These are phyloP conservation scores for Knipowitschia caucasica DNA, from an alignment of 2,797 vertebrate species.

Conservation along the genomic window DNA sequence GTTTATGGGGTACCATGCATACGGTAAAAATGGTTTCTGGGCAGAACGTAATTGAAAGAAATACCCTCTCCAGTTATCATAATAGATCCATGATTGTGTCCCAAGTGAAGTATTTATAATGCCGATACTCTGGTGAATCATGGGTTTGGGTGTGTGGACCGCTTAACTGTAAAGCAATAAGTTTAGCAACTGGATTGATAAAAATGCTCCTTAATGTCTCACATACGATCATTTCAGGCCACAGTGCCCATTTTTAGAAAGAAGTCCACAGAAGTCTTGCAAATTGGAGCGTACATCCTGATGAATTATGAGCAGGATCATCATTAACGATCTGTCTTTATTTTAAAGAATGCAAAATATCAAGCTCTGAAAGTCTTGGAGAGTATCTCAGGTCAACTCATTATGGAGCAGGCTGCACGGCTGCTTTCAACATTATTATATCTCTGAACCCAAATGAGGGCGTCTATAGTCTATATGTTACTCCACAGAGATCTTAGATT, in stretches of 20 bases:
- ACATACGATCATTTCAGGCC: background rate
- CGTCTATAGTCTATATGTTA: slow-evolving; percentile 44
- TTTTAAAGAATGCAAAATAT: slow-evolving; percentile 51
- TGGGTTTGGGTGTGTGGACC: too few relatives aligned
- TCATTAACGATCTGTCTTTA: slow-evolving; percentile 32
- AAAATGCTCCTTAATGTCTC: too few relatives aligned
- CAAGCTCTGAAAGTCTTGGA: slow-evolving; percentile 47
- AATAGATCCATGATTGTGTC: too few relatives aligned
- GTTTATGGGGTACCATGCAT: too few relatives aligned
- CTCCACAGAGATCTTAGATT: slow-evolving; percentile 40
- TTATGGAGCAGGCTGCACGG: slow-evolving; percentile 51
- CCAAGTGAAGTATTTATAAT: too few relatives aligned
- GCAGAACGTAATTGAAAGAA: too few relatives aligned
- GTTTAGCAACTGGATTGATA: too few relatives aligned
- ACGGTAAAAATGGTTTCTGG: too few relatives aligned
- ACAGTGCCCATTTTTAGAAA: slow-evolving; percentile 23
- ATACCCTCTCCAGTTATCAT: too few relatives aligned
- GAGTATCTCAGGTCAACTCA: slow-evolving; percentile 62
- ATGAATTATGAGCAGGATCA: slow-evolving; percentile 37
- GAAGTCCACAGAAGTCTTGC: slow-evolving; percentile 19
- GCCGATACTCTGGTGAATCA: too few relatives aligned
- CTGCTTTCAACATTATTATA: slow-evolving; percentile 59
- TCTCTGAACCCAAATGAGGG: slow-evolving; percentile 57
- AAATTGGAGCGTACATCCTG: slow-evolving; percentile 34
- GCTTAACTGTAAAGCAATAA: too few relatives aligned